Base-by-base conservation (phyloP, 2,797 vertebrate species). In the Melanotaenia parkinsoni region DNA sequence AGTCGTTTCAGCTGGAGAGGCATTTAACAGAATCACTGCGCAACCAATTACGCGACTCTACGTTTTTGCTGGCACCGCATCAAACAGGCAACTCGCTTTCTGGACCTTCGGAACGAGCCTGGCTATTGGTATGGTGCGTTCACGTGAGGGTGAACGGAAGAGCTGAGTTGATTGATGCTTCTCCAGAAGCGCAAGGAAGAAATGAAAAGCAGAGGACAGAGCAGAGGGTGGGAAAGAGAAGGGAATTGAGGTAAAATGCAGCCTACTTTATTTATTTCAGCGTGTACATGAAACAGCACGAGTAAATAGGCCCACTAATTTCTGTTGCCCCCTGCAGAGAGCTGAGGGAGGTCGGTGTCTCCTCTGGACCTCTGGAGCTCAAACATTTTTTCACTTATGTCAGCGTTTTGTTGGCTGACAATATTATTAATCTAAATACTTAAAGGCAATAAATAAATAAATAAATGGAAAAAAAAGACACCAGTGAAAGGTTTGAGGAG, bases 71-170 rank as follows among this genome's bases (percentile, higher is more conserved):
- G 80, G 85, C 85, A 68, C 57, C 13, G 82, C 77, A 83, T 87
- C 79, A 81, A 47, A 69, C 81, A 65, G 65, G 77, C 81, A 71
- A 74, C 74, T 80, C 76, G 74, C 88, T 84, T 71, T 77, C 62
- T 40, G 3, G 70, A 70, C 60, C 80, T 81, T 83, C 75, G 76
- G 84, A 91, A 86, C 88, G 85, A 61, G 82, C 45, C 14, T 7
- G 58, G 33, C 43, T 84, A 93, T 89, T 93, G 91, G 90, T 85
- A 72, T 93, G 91, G 90, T 85, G 74, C 75, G 43, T 69, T 51
- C 20, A 20, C 4, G 70, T 89, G 85, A 89, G 87, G 14, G 0
- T 11, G 40, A 70, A 45, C 18, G 58, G 64, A 70, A 67, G 70
- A 47, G 30, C 30, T 51, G 22, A 4, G 24, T 54, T 58, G 50